Evolutionary conservation across 2,113 vertebrate species (phyloP).

Genomic region (Mohoua ochrocephala): DNA sequence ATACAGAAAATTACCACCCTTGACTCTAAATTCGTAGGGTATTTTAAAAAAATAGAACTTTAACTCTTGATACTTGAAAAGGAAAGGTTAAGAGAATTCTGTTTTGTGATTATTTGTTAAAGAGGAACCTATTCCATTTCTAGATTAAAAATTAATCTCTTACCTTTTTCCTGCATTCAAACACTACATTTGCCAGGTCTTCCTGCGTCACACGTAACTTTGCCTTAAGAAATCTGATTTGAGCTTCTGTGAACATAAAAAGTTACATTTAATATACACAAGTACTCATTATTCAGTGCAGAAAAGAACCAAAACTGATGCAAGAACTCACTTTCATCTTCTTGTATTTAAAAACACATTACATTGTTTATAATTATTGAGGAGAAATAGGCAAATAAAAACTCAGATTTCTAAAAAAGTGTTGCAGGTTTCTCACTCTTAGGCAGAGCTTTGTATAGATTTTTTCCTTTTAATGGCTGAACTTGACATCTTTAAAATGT

Average conservation of each 20-base stretch:
- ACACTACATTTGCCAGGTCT: constrained; percentile 80
- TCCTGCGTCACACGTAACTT: constrained; percentile 87
- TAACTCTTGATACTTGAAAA: neutral
- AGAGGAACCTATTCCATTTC: neutral
- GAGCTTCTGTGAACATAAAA: constrained; percentile 77
- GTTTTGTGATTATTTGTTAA: neutral
- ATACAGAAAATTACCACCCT: neutral
- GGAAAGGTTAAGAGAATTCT: neutral
- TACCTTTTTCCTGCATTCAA: constrained; percentile 88
- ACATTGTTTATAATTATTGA: neutral
- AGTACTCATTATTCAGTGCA: neutral
- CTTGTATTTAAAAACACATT: neutral
- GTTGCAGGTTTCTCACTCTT: neutral
- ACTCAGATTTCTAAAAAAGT: neutral
- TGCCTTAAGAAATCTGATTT: constrained; percentile 87
- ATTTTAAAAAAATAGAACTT: fast-evolving
- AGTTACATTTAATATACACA: neutral
- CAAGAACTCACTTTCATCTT: neutral
- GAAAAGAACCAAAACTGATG: neutral
- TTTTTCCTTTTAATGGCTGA: neutral
- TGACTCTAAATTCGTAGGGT: neutral
- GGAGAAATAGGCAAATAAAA: neutral
- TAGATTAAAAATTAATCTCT: neutral
- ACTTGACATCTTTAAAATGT: neutral
- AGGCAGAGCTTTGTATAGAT: neutral